Evolutionary conservation across 2,888 invertebrate species (phyloP), one percentile per base, ranked within the genome.

Genomic region (Chrysodeixis includens): DNA sequence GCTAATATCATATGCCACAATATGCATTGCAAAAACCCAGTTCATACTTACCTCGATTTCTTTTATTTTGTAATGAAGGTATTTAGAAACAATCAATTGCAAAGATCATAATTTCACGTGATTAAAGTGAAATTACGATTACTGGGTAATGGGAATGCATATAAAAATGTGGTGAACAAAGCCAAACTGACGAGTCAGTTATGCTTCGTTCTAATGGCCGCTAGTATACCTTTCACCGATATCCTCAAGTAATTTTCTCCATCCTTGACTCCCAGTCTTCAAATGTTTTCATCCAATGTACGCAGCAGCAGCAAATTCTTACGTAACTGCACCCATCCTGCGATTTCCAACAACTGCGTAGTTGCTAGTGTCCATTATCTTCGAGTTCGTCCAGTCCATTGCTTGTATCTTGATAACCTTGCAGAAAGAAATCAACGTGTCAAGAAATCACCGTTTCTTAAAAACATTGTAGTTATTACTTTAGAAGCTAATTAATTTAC

Each of bases 101-200:
- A 22, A 22, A 1, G 8, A 51, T 0, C 56, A 51, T 30, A 58
- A 62, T 62, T 69, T 62, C 56, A 16, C 2, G 2, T 10, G 53
- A 9, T 44, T 14, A 1, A 14, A 46, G 9, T 32, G 55, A 69
- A 74, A 69, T 60, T 40, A 70, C 64, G 63, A n/a, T 16, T 20
- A 8, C 60, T 77, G 80, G 71, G 16, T 61, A 30, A 69, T 74
- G 56, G 78, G 55, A 77, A 77, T 79, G 71, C 80, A 74, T 71
- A 63, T 9, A 57, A 56, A n/a, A 66, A 40, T 1, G 9, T 22
- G 54, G 55, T 56, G 78, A 78, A 78, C 78, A 71, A 79, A 79
- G 74, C 6, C 26, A 70, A 79, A 79, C 74, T 79, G 79, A 67
- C 52, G 49, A 64, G 69, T 77, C 78, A 79, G 71, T 79, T 79